phyloP scores from a whole-genome alignment of 2,113 vertebrate genomes.

The Urocitellus parryii region DNA sequence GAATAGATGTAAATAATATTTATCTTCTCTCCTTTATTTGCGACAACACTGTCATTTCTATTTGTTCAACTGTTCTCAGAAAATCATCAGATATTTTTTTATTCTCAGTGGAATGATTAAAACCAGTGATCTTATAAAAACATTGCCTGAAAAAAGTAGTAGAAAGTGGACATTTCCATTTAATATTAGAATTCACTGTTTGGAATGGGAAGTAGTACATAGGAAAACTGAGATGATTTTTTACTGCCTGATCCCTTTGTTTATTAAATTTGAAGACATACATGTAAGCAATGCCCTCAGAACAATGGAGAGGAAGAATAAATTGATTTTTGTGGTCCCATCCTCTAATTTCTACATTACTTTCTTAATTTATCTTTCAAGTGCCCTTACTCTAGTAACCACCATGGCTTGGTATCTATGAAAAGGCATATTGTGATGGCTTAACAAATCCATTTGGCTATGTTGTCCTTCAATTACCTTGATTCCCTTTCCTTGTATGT shows the following conservation, averaged over 20 bases:
- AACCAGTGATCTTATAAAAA: conserved; percentile 36
- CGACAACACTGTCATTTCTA: neutral
- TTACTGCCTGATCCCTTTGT: neutral
- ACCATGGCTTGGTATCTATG: neutral
- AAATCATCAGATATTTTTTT: conserved; percentile 19
- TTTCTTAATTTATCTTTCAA: conserved; percentile 23
- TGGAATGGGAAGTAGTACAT: neutral
- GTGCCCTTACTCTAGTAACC: neutral
- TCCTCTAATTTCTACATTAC: neutral
- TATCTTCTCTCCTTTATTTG: conserved; percentile 28
- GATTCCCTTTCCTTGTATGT: conserved; percentile 17
- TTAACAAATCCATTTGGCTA: neutral
- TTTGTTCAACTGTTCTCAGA: neutral
- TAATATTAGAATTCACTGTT: neutral
- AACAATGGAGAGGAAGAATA: neutral
- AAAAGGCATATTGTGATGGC: neutral
- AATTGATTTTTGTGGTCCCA: neutral
- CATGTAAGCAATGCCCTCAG: neutral
- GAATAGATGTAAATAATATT: neutral
- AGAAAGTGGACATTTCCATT: conserved; percentile 24
- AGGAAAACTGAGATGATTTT: neutral
- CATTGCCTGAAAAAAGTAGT: neutral
- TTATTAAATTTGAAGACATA: conserved; percentile 16
- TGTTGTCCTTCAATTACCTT: neutral
- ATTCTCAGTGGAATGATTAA: conserved; percentile 39